Evolutionary conservation across 2,797 vertebrate species (phyloP), one percentile per base, ranked within the genome.

Genomic region (Pachyuromys duprasi): DNA sequence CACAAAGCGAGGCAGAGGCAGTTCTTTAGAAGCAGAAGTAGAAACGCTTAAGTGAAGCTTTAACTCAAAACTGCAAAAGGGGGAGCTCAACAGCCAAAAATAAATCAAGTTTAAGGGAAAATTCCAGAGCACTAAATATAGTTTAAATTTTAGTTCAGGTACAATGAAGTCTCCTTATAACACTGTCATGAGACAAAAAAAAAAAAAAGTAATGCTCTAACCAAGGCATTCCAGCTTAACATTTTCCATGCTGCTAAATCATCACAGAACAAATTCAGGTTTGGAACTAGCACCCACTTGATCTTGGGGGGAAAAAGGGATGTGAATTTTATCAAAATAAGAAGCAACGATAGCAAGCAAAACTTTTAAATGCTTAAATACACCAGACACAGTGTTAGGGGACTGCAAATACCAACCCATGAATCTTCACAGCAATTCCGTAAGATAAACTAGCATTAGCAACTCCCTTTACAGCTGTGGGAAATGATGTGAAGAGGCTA

Each of bases 1-100:
- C 92, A 98, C 96, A 98, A 99, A 99, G 86, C 98, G 98, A 81
- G 99, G 99, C 89, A 99, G 99, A 97, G 99, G 99, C 97, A 99
- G 98, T 98, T 99, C 99, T 99, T 97, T 62, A 98, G 90, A 72
- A 97, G 91, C 96, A 97, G 75, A 98, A 96, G 93, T 95, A 97
- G 91, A 98, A 83, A 98, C 96, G 95, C 80, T 97, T 89, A 97
- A 28, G 78, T 98, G 93, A 98, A 90, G 96, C 45, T 96, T 88
- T 92, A 95, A 89, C 91, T 79, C 72, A 93, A 74, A 93, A 97
- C 67, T 83, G 95, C 95, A 53, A 78, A 63, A 89, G 1, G 60
- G 55, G 39, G 70, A 69, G 96, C 80, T 94, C 53, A 42, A 81
- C 62, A 45, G 83, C 89, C 93, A 95, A 95, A 95, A 91, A 93